Base-by-base conservation (phyloP, 2,113 vertebrate species). In the Paratilapia polleni region DNA sequence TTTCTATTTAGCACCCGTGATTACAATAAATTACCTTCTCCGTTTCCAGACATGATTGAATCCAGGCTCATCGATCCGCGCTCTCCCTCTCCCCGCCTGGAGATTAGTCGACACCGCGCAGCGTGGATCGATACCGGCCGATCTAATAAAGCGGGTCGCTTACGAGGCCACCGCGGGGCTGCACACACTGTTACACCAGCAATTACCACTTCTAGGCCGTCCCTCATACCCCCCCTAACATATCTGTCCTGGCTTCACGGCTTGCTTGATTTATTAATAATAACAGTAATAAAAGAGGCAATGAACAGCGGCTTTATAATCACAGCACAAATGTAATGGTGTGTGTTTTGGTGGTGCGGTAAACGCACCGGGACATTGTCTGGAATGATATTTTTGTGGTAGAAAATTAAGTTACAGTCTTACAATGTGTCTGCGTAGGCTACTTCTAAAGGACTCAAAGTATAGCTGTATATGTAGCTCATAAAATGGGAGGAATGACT, bases 121-220 rank as follows among this genome's bases (percentile, higher is more conserved):
- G 91, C 83, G 75, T 8, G 81, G 94, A 95, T 96, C 95, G 94
- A 96, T 96, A 89, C 85, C 28, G 93, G 93, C 90, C 92, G 91
- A 95, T 95, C 92, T 94, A 95, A 95, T 96, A 95, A 96, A 95
- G 90, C 93, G 94, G 88, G 90, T 93, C 90, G 88, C 87, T 95
- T 91, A 94, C 91, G 90, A 94, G 92, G 90, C 89, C 93, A 88
- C 92, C 90, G 92, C 89, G 81, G 93, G 92, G 90, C 85, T 90
- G 90, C 94, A 88, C 93, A 91, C 92, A 87, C 88, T 90, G 93
- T 94, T 93, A 94, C 94, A 94, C 90, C 92, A 79, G 89, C 93
- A 94, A 95, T 95, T 93, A 93, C 93, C 89, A 87, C 60, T 87
- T 68, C 86, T 64, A 82, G 78, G 77, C 77, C 70, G 52, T 22